Evolutionary conservation across 2,113 vertebrate species (phyloP), one percentile per base, ranked within the genome.

Genomic region (Ondatra zibethicus): DNA sequence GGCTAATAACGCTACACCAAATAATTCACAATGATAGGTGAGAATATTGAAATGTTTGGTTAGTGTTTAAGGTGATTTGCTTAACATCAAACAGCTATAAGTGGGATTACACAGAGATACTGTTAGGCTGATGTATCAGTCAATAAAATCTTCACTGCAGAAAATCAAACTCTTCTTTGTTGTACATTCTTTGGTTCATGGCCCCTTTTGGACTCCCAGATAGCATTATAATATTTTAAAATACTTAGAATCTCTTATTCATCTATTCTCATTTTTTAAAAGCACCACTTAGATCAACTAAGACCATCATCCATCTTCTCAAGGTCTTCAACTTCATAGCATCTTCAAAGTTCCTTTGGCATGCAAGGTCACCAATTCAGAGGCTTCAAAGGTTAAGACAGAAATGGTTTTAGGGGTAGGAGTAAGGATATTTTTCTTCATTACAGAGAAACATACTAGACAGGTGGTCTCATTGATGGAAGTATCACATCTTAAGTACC

Each of bases 31-130:
- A 31, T 66, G 70, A 95, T 29, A 93, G 61, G 16, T 80, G 47
- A 94, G 91, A 91, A 92, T 55, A 93, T 92, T 90, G 72, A n/a
- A 94, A 45, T 94, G 36, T 81, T 81, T 88, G n/a, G 80, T 72
- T 72, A 45, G 61, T 50, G 33, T 96, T 93, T 93, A 93, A 58
- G 85, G 39, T 86, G 21, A 7, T 88, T n/a, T 77, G 27, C 63
- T 72, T 45, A 90, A 90, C 25, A 85, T 90, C 94, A 76, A 96
- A 93, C 50, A 95, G n/a, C n/a, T n/a, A 42, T 77, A 50, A 93
- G 39, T 39, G 6, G 91, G 80, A 85, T 94, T 81, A 84, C 29
- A 85, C 52, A 92, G 63, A 95, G 94, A 72, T 63, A 66, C 39
- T 23, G 2, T 55, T 55, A 88, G 50, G 78, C 5, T 68, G 84